phyloP scores from a whole-genome alignment of 2,888 invertebrate genomes.

The Heliconius erato region DNA sequence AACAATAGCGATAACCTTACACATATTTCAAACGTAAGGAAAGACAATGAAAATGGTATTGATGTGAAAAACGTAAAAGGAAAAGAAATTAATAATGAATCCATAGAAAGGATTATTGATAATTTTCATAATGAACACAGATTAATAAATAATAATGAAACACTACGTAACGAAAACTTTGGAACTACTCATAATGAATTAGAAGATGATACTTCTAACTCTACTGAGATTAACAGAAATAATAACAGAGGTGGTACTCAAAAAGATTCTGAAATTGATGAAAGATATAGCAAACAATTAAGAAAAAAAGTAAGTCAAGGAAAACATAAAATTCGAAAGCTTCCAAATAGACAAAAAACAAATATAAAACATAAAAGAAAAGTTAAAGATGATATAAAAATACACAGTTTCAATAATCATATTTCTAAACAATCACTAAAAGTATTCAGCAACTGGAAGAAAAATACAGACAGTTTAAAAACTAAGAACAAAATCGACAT shows the following conservation, averaged over 20 bases:
- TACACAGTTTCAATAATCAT: slow-evolving; percentile 61
- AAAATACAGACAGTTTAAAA: slow-evolving; percentile 51
- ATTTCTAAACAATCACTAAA: slow-evolving; percentile 61
- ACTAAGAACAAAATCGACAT: slow-evolving; percentile 54
- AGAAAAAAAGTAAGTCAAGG: slow-evolving; percentile 28
- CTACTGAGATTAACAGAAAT: slow-evolving; percentile 14
- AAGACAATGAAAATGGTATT: background rate
- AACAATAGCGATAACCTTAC: background rate
- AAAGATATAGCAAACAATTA: slow-evolving; percentile 11
- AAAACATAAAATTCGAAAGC: background rate
- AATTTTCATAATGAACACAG: background rate
- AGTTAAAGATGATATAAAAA: slow-evolving; percentile 59
- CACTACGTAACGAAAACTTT: background rate
- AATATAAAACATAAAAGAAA: slow-evolving; percentile 1
- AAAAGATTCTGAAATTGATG: background rate
- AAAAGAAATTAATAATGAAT: background rate
- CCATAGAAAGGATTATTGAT: background rate
- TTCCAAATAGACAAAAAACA: background rate
- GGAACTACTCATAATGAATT: background rate
- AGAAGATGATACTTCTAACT: background rate
- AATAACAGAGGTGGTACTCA: slow-evolving; percentile 27
- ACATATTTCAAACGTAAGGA: slow-evolving; percentile 15
- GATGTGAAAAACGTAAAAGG: background rate
- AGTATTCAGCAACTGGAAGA: slow-evolving; percentile 60
- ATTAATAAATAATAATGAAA: background rate